Evolutionary conservation across 2,113 vertebrate species (phyloP).

Genomic region (Herpetotheres cachinnans): DNA sequence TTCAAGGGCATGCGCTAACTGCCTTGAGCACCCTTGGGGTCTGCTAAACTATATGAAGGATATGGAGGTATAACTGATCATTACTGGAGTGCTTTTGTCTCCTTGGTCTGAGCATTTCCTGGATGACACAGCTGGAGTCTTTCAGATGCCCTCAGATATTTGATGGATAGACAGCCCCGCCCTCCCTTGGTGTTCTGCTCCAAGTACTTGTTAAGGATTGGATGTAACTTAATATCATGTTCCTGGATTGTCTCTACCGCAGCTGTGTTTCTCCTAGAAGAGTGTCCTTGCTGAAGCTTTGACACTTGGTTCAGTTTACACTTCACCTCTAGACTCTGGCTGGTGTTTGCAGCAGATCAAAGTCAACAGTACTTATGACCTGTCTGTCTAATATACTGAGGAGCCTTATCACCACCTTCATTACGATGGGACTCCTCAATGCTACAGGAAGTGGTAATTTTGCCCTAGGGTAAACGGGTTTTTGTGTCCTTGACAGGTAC

Average conservation of each 20-base stretch:
- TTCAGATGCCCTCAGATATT: not conserved
- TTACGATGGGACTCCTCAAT: not conserved
- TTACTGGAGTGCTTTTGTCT: not conserved
- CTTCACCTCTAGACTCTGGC: not conserved
- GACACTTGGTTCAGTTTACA: not conserved
- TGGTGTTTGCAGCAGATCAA: not conserved
- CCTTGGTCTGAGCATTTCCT: not conserved
- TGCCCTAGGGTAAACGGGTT: not conserved
- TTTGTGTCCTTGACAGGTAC: not conserved
- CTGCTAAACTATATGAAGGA: not conserved
- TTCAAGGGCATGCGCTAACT: not conserved
- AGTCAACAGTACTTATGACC: not conserved
- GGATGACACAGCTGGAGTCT: not conserved
- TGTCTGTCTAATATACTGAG: not conserved
- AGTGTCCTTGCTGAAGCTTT: not conserved
- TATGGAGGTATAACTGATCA: not conserved
- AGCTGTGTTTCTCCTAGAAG: not conserved
- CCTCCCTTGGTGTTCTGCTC: not conserved
- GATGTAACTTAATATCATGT: not conserved
- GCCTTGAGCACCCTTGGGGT: not conserved
- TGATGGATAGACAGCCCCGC: not conserved
- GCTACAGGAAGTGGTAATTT: not conserved
- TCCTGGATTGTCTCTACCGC: not conserved
- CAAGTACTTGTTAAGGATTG: not conserved
- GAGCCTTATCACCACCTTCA: not conserved